Percentiles rank a stretch among this genome's conserved stretches.
These are phyloP conservation scores for Drosophila recens DNA, from an alignment of 2,888 invertebrate genomes.

Conservation along the genomic window DNA sequence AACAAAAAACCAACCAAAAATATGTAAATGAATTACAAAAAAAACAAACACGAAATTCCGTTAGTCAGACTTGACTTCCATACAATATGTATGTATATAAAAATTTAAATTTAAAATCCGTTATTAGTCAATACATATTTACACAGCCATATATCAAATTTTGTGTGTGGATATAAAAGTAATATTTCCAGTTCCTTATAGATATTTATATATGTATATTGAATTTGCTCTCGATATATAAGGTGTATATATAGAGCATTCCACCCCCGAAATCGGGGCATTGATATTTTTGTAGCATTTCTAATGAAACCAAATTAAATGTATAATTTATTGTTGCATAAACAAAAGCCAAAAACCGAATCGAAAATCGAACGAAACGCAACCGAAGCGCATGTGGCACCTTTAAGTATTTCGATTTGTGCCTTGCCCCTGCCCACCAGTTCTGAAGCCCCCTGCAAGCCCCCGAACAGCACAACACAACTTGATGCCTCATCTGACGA, in stretches of 20 bases:
- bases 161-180: slow-evolving; percentile 7
- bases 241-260: slow-evolving; percentile 21
- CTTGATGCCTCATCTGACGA: slow-evolving; percentile 6
- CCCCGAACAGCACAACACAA: background rate
- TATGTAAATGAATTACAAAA: slow-evolving; percentile 30
- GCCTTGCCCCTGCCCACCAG: slow-evolving; percentile 2
- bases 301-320: slow-evolving; percentile 75
- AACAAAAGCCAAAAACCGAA: slow-evolving; percentile 76
- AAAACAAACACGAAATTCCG: slow-evolving; percentile 1
- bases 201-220: slow-evolving; percentile 21
- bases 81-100: background rate
- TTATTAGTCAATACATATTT: slow-evolving; percentile 15
- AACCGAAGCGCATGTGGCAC: slow-evolving; percentile 72
- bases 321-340: slow-evolving; percentile 81
- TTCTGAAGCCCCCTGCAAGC: background rate
- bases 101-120: slow-evolving; percentile 16
- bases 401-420: slow-evolving; percentile 72
- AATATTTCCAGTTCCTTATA: slow-evolving; percentile 45
- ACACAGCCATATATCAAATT: slow-evolving; percentile 3
- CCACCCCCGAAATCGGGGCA: slow-evolving; percentile 51
- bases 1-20: slow-evolving; percentile 10
- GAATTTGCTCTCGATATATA: slow-evolving; percentile 19
- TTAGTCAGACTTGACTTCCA: slow-evolving; percentile 1
- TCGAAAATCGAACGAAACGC: slow-evolving; percentile 64
- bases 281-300: slow-evolving; percentile 63